Evolutionary conservation across 1,140 invertebrate species (phyloP).

Genomic region (Drosophila ohnishii): DNA sequence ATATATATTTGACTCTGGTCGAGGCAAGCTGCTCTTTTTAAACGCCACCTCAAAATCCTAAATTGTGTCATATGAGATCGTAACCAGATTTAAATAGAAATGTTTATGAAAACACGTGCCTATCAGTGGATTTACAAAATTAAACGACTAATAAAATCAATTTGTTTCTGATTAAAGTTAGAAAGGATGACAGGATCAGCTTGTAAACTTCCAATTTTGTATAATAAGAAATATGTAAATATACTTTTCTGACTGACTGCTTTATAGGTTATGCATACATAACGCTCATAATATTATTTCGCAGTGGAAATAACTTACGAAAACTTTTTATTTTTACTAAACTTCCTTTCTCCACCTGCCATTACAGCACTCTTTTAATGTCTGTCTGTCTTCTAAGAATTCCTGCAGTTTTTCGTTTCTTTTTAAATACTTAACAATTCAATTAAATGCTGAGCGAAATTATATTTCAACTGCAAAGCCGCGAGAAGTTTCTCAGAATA

Average conservation of each 20-base stretch:
- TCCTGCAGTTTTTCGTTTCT: background rate
- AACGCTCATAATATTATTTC: background rate
- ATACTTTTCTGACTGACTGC: background rate
- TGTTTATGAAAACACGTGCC: no score
- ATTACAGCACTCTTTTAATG: slow-evolving; percentile 6
- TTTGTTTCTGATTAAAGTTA: background rate
- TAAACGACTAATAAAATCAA: no score
- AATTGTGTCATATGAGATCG: background rate
- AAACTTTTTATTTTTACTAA: background rate
- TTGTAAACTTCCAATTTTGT: no score
- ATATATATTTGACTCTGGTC: slow-evolving; percentile 2
- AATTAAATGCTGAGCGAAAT: slow-evolving; percentile 65
- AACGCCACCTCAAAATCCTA: background rate
- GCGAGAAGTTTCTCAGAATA: slow-evolving; percentile 51
- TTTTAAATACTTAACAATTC: slow-evolving; percentile 53
- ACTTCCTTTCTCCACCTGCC: background rate
- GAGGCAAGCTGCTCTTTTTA: slow-evolving; percentile 1
- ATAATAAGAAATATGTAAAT: no score
- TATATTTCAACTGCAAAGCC: slow-evolving; percentile 54
- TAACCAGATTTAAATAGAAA: background rate
- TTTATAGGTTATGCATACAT: no score
- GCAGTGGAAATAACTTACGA: background rate
- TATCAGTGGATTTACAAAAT: no score
- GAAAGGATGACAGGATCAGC: no score
- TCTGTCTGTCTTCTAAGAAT: background rate